Evolutionary conservation across 2,797 vertebrate species (phyloP).

Genomic region (Channallabes apus): DNA sequence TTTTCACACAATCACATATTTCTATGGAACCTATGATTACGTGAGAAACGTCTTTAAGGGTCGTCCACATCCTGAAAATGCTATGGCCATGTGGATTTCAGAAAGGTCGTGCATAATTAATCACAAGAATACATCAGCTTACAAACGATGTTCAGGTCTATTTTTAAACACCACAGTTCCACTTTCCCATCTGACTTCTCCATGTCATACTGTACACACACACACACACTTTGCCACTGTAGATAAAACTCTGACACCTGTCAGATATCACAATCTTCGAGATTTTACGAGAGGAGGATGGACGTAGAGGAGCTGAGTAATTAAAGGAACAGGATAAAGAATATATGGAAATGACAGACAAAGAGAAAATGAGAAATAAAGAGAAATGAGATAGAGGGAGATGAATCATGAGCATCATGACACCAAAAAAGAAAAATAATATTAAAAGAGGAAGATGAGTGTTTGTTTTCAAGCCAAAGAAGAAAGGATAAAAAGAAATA

Average conservation of each 20-base stretch:
- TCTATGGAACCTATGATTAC: not conserved
- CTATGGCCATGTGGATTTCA: not conserved
- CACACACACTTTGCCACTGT: slow-evolving; percentile 17
- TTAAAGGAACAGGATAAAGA: slow-evolving; percentile 23
- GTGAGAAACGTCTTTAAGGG: not conserved
- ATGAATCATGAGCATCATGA: slow-evolving; percentile 41
- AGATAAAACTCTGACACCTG: slow-evolving; percentile 43
- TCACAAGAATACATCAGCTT: not conserved
- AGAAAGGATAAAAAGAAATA: slow-evolving; percentile 16
- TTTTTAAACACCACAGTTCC: slow-evolving; percentile 9
- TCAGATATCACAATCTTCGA: slow-evolving; percentile 43
- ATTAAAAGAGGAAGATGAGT: not conserved
- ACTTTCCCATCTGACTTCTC: slow-evolving; percentile 3
- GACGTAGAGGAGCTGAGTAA: slow-evolving; percentile 6
- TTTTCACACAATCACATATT: not conserved
- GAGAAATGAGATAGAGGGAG: slow-evolving; percentile 22
- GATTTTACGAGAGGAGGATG: slow-evolving; percentile 21
- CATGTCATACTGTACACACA: slow-evolving; percentile 22
- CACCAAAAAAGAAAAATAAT: slow-evolving; percentile 21
- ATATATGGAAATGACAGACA: slow-evolving; percentile 21
- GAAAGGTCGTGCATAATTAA: slow-evolving; percentile 15
- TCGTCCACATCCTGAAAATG: not conserved
- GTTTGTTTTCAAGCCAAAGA: slow-evolving; percentile 23
- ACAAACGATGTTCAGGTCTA: not conserved
- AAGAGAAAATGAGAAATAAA: slow-evolving; percentile 21